phyloP scores from a whole-genome alignment of 2,113 vertebrate species.

The Pelusios castaneus region DNA sequence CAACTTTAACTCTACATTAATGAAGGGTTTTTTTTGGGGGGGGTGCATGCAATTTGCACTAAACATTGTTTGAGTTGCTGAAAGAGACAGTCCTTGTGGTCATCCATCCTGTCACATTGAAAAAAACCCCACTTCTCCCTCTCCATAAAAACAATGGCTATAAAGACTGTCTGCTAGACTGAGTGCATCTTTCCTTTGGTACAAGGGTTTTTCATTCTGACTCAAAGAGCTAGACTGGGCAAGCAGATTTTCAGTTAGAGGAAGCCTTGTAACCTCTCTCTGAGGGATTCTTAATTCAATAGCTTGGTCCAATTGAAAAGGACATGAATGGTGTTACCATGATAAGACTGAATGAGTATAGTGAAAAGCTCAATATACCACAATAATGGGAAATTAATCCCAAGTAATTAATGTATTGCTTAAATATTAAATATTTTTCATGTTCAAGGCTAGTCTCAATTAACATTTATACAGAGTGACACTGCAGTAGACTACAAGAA shows the following conservation, averaged over 20 bases:
- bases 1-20: background rate
- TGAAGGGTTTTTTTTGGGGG: background rate
- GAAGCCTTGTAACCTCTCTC: conserved; percentile 35
- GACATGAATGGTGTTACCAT: background rate
- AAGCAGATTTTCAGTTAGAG: conserved; percentile 2
- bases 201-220: background rate
- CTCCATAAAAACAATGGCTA: background rate
- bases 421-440: rapidly evolving
- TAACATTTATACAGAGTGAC: background rate
- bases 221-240: conserved; percentile 45
- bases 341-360: background rate
- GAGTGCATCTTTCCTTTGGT: background rate
- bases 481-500: background rate
- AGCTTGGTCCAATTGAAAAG: background rate
- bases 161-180: background rate
- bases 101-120: background rate
- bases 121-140: background rate
- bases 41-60: too few species aligned
- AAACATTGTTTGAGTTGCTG: background rate
- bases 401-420: background rate
- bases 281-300: conserved; percentile 1
- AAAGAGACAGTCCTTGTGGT: too few species aligned
- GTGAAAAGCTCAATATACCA: too few species aligned
- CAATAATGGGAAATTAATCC: background rate
- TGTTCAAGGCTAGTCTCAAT: rapidly evolving